Evolutionary conservation across 2,797 vertebrate genomes (phyloP).

Genomic region (Crenuchus spilurus): DNA sequence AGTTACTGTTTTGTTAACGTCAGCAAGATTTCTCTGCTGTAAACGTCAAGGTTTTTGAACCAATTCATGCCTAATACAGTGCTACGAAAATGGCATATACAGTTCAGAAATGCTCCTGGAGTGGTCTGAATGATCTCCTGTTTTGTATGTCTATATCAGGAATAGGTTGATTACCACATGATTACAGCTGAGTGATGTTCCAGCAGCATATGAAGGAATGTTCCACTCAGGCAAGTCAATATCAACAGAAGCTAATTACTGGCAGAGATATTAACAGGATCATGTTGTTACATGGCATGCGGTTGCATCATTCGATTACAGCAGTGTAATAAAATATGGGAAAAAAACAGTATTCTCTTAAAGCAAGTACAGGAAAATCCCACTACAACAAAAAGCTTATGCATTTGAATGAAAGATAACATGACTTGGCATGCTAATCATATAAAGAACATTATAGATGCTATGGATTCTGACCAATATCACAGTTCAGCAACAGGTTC

Average conservation of each 20-base stretch:
- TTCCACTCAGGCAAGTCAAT: conserved; percentile 36
- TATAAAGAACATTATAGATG: no score
- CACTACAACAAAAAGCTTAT: no score
- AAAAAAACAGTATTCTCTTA: not conserved
- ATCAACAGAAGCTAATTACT: conserved; percentile 38
- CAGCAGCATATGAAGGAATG: conserved; percentile 25
- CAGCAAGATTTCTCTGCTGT: no score
- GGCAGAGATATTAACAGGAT: conserved; percentile 33
- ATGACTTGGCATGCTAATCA: no score
- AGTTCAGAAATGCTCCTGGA: not conserved
- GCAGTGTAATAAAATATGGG: not conserved
- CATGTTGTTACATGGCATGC: conserved; percentile 21
- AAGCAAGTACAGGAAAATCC: not conserved
- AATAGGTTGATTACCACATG: conserved; percentile 26
- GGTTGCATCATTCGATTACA: not conserved
- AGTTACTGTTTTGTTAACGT: no score
- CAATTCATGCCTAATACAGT: not conserved
- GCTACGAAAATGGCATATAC: not conserved
- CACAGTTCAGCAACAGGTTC: not conserved
- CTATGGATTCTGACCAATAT: no score
- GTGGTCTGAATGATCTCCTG: conserved; percentile 10
- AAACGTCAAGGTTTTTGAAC: not conserved
- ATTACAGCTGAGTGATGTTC: conserved; percentile 39
- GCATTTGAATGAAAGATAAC: not conserved
- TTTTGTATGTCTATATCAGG: conserved; percentile 21